Conservation (phyloP, 2,797 vertebrate genomes). For the Pangasius larnaudii region DNA sequence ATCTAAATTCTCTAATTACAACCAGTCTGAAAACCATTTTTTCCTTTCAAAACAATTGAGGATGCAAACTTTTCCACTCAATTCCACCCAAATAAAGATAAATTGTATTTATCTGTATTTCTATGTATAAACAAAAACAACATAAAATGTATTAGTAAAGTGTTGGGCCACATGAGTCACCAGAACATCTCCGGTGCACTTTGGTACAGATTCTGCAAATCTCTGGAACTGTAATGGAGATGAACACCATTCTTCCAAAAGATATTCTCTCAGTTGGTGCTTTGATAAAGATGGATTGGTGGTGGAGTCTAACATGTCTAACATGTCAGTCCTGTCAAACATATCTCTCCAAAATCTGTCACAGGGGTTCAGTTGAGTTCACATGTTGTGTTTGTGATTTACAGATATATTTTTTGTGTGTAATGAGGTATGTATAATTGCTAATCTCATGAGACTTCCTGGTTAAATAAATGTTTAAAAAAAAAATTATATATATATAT, state of each 20-base stretch:
- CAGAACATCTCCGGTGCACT: neutral
- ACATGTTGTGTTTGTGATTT: neutral
- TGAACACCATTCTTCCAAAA: neutral
- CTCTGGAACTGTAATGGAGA: neutral
- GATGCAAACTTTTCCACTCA: neutral
- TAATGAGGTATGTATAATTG: neutral
- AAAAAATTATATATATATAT: no score
- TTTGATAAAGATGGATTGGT: neutral
- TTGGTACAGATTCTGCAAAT: neutral
- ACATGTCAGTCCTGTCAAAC: neutral
- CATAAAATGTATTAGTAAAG: no score
- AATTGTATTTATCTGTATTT: no score
- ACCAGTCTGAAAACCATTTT: neutral
- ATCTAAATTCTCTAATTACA: neutral
- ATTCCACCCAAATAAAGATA: no score
- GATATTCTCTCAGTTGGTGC: neutral
- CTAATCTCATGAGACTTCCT: neutral
- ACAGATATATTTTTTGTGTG: neutral
- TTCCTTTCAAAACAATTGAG: neutral
- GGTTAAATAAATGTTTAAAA: neutral
- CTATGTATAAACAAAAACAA: no score
- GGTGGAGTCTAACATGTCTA: neutral
- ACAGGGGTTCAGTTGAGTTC: neutral
- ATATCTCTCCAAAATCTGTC: neutral
- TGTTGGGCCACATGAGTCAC: neutral